A percentile compares a stretch with the other conserved stretches of the same genome.
phyloP scores from a whole-genome alignment of 53 echinoderm and acorn worm genomes.

The Antedon mediterranea region DNA sequence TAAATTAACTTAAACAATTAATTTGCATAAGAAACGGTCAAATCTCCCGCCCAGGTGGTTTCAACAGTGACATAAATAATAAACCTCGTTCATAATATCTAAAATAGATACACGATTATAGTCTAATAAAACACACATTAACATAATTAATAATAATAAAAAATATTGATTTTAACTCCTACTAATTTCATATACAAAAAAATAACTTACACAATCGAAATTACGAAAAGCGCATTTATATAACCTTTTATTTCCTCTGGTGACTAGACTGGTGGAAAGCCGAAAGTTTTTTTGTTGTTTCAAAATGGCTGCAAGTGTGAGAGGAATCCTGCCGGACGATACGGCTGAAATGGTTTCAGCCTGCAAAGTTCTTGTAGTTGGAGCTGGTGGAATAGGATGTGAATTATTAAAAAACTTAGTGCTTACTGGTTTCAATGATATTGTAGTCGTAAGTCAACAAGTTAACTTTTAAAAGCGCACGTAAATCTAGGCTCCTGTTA shows the following conservation, averaged over 20 bases:
- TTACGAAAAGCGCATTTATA: too few species aligned
- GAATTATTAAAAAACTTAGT: slow-evolving; percentile 84
- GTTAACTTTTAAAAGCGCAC: not conserved
- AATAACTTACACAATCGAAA: too few species aligned
- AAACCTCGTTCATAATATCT: not conserved
- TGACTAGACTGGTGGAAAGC: too few species aligned
- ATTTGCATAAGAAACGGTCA: not conserved
- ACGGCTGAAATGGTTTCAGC: slow-evolving; percentile 41
- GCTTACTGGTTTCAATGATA: slow-evolving; percentile 66
- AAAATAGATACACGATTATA: too few species aligned
- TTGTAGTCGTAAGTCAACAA: slow-evolving; percentile 48
- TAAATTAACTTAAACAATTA: not conserved
- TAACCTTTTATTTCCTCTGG: too few species aligned
- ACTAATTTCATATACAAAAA: too few species aligned
- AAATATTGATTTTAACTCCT: too few species aligned
- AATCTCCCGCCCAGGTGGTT: not conserved
- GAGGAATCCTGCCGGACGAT: slow-evolving; percentile 61
- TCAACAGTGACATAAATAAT: not conserved
- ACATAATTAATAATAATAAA: too few species aligned
- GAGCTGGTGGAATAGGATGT: slow-evolving; percentile 93
- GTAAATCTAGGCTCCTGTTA: not conserved
- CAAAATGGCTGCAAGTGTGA: slow-evolving; percentile 54
- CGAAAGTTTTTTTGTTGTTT: not conserved
- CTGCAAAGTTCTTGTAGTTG: slow-evolving; percentile 77
- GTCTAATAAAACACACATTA: too few species aligned